Evolutionary conservation across 2,113 vertebrate genomes (phyloP).

Genomic region (Carassius carassius): DNA sequence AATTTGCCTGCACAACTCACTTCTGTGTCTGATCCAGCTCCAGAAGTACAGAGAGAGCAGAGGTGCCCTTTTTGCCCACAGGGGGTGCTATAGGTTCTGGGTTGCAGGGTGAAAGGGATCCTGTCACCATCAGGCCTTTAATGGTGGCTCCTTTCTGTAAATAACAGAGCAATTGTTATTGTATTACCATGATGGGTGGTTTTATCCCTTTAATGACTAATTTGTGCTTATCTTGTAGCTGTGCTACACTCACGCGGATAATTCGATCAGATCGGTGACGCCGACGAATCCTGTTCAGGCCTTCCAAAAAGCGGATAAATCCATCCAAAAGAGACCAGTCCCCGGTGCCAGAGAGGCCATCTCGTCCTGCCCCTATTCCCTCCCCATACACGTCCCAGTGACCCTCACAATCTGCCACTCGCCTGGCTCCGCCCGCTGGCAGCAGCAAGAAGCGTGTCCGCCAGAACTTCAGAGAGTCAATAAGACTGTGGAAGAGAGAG

Average conservation of each 20-base stretch:
- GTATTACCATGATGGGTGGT: background rate
- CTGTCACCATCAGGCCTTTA: constrained; percentile 87
- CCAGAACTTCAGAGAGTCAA: constrained; percentile 98
- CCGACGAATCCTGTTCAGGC: constrained; percentile 91
- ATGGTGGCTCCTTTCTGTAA: constrained; percentile 85
- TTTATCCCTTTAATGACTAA: background rate
- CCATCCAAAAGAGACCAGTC: constrained; percentile 92
- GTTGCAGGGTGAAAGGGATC: constrained; percentile 80
- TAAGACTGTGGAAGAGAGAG: constrained; percentile 75
- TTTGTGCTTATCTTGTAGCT: background rate
- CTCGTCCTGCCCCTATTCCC: constrained; percentile 69
- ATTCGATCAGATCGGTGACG: constrained; percentile 93
- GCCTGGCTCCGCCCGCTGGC: constrained; percentile 89
- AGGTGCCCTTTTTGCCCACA: constrained; percentile 92
- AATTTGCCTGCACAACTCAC: constrained; percentile 75
- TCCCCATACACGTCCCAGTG: constrained; percentile 94
- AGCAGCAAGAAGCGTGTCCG: constrained; percentile 94
- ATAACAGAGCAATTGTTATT: background rate
- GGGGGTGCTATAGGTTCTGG: constrained; percentile 83
- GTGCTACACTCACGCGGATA: constrained; percentile 78
- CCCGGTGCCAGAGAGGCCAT: constrained; percentile 70
- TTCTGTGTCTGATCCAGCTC: constrained; percentile 97
- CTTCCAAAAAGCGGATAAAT: constrained; percentile 96
- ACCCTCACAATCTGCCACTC: constrained; percentile 87
- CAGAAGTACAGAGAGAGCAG: constrained; percentile 88